A percentile compares a stretch with the other conserved stretches of the same genome.
Conservation (phyloP, 2,797 vertebrate species). For the Columba guinea region DNA sequence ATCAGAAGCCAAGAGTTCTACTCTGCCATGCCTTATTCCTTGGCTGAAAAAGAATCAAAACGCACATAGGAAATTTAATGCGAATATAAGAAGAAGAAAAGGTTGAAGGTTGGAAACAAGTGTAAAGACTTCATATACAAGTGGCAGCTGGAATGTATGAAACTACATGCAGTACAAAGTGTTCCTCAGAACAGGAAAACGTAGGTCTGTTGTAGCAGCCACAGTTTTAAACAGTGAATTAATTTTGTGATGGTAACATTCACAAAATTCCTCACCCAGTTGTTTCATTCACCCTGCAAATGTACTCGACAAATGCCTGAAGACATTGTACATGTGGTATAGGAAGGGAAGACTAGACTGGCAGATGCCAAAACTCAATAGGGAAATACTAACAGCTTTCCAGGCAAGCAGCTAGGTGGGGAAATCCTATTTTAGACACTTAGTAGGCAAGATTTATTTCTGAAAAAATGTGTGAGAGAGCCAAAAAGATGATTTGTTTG, state of each 20-base stretch:
- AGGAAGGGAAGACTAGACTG: neutral
- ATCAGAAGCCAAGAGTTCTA: constrained; percentile 30
- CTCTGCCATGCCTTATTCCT: neutral
- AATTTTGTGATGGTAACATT: neutral
- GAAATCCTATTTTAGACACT: neutral
- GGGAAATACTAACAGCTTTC: neutral
- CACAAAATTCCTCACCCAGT: neutral
- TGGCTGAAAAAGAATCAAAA: constrained; percentile 28
- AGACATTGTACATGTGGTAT: neutral
- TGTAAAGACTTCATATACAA: neutral
- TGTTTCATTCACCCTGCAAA: neutral
- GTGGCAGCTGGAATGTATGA: constrained; percentile 19
- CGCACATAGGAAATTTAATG: neutral
- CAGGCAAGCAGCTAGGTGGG: neutral
- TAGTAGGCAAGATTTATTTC: neutral
- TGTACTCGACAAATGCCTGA: neutral
- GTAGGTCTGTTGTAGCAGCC: neutral
- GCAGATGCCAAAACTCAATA: neutral
- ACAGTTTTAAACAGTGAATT: constrained; percentile 5
- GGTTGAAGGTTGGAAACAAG: constrained; percentile 1
- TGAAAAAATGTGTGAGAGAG: neutral
- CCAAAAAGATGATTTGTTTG: neutral
- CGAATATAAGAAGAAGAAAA: constrained; percentile 14
- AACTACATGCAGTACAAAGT: constrained; percentile 6
- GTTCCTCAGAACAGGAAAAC: constrained; percentile 1